Base-by-base conservation (phyloP, 2,888 invertebrate genomes). In the Hypselothyrea guttata region DNA sequence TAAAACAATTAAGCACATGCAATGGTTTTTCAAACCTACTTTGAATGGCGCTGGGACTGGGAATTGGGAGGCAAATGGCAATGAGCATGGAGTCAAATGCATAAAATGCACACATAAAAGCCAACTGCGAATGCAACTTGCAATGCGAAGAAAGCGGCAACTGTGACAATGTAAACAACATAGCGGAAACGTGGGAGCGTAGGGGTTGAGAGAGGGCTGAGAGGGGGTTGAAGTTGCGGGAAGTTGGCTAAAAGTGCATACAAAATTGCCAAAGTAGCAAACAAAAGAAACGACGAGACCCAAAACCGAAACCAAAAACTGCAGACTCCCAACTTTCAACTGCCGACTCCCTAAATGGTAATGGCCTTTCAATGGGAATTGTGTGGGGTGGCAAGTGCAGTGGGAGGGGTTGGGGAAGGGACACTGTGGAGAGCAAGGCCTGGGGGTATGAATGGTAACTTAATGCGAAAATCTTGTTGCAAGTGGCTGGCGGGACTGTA, bases 391-490 rank as follows among this genome's bases (percentile, higher is more conserved):
- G 16, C 2, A 27, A 15, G 33, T n/a, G n/a, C n/a, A 7, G 15
- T 8, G 7, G 5, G 11, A n/a, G 0, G 22, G 0, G 27, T 3
- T 4, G 7, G 5, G 3, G 13, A 0, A 30, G 22, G 11, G 9
- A 15, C 40, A 3, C 35, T 7, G 31, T 44, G 12, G 16, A 12
- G 51, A 18, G 30, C n/a, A n/a, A n/a, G 35, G 18, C 31, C 49
- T 49, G 8, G 42, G 59, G 55, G 48, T 48, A 35, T 33, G 22
- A 22, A 22, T 42, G 53, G 64, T 46, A 66, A 76, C 73, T 79
- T 79, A 85, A 79, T 79, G 78, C 81, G 85, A 79, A 79, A 83
- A 85, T 79, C 85, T 79, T 79, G 78, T 85, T 79, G 84, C 85
- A 82, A 63, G 69, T 52, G 40, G 55, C 78, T 79, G 64, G 59